These are phyloP conservation scores for Helicoverpa zea DNA, from an alignment of 1,140 invertebrate genomes.

Conservation along the genomic window DNA sequence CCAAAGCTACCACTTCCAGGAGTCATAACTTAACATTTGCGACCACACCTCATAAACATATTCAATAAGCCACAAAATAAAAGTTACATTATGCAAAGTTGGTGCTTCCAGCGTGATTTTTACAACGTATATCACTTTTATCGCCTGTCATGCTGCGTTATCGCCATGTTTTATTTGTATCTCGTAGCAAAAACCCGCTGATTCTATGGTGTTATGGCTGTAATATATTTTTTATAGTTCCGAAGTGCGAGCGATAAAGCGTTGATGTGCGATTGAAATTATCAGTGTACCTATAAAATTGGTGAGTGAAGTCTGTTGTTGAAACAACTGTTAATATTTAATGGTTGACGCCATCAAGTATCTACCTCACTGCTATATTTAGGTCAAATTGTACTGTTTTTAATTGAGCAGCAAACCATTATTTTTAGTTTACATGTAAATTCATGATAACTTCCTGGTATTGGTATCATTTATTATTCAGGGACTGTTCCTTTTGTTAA, in stretches of 20 bases:
- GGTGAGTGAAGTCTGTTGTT: slow-evolving; percentile 25
- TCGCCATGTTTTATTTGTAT: slow-evolving; percentile 45
- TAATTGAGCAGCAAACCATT: no score
- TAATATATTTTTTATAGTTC: slow-evolving; percentile 69
- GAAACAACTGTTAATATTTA: slow-evolving; percentile 26
- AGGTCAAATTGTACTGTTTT: no score
- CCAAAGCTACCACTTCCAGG: background rate
- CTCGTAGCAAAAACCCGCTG: slow-evolving; percentile 41
- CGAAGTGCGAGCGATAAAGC: slow-evolving; percentile 50
- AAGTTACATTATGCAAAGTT: slow-evolving; percentile 56
- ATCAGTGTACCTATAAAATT: slow-evolving; percentile 39
- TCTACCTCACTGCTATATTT: background rate
- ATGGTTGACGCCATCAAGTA: background rate
- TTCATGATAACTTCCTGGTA: no score
- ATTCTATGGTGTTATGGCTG: slow-evolving; percentile 63
- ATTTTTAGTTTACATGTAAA: no score
- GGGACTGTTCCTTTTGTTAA: no score
- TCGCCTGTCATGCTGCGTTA: slow-evolving; percentile 53
- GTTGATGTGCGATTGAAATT: slow-evolving; percentile 48
- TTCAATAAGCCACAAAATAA: slow-evolving; percentile 56
- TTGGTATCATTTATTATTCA: no score
- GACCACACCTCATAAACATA: slow-evolving; percentile 55
- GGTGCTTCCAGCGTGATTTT: slow-evolving; percentile 53
- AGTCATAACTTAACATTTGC: slow-evolving; percentile 40
- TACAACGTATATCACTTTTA: slow-evolving; percentile 61